A percentile compares a stretch with the other conserved stretches of the same genome.
These are phyloP conservation scores for Athalia circularis DNA, from an alignment of 2,888 invertebrate genomes.

Conservation along the genomic window DNA sequence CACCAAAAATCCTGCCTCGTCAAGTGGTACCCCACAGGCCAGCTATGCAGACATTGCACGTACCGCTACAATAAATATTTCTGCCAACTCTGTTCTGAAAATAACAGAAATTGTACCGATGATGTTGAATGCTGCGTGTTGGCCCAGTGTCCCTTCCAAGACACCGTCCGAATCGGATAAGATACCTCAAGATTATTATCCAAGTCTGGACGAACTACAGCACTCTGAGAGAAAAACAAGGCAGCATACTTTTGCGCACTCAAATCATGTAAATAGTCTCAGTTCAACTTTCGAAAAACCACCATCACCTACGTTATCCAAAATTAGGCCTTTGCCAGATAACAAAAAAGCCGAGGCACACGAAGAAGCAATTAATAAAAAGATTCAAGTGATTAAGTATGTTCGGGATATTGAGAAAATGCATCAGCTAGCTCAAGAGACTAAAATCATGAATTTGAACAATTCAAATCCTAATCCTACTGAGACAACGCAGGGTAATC, in stretches of 20 bases:
- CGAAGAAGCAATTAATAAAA: slow-evolving; percentile 70
- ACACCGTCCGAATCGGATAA: slow-evolving; percentile 67
- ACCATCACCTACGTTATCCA: slow-evolving; percentile 63
- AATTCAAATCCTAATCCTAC: slow-evolving; percentile 59
- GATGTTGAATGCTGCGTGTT: slow-evolving; percentile 63
- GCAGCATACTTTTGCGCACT: slow-evolving; percentile 67
- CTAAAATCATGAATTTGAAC: slow-evolving; percentile 54
- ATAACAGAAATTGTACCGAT: slow-evolving; percentile 65
- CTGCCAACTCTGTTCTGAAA: slow-evolving; percentile 64
- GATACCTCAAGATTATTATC: slow-evolving; percentile 70
- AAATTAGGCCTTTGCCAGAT: slow-evolving; percentile 63
- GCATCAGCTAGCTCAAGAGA: slow-evolving; percentile 72
- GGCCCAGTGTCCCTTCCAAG: slow-evolving; percentile 67
- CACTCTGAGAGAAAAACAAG: slow-evolving; percentile 63
- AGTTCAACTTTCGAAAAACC: slow-evolving; percentile 68
- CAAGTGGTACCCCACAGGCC: slow-evolving; percentile 76
- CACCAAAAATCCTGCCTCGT: slow-evolving; percentile 66
- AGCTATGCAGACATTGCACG: slow-evolving; percentile 91
- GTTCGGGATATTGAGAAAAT: slow-evolving; percentile 76
- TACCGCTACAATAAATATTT: slow-evolving; percentile 72
- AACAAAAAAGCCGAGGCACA: slow-evolving; percentile 61
- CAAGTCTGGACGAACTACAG: slow-evolving; percentile 70
- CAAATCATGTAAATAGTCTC: slow-evolving; percentile 62
- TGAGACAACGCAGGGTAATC: slow-evolving; percentile 55
- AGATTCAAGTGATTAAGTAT: slow-evolving; percentile 70